Conservation (phyloP, 2,797 vertebrate species). For the Centroberyx gerrardi region DNA sequence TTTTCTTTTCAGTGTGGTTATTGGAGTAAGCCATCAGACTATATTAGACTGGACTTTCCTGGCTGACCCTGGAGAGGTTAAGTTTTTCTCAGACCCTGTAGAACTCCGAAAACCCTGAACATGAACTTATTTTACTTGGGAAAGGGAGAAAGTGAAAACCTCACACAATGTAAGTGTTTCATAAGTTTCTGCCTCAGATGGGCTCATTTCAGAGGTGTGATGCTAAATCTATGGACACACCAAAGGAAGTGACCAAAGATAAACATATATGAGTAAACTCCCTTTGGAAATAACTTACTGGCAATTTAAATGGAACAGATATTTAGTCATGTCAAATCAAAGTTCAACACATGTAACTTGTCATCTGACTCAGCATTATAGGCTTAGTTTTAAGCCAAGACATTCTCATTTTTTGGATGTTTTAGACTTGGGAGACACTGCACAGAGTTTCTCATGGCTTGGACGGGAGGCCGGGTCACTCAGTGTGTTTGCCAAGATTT, state of each 20-base stretch:
- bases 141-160: conserved; percentile 60
- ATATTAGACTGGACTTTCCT: conserved; percentile 76
- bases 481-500: conserved; percentile 50
- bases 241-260: conserved; percentile 41
- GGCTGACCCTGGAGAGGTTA: conserved; percentile 68
- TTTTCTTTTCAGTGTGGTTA: conserved; percentile 61
- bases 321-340: conserved; percentile 55
- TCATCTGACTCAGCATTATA: not conserved
- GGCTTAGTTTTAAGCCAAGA: not conserved
- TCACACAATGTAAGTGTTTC: conserved; percentile 71
- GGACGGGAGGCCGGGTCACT: conserved; percentile 36
- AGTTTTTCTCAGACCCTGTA: conserved; percentile 66
- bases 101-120: conserved; percentile 25
- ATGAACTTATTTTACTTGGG: conserved; percentile 61
- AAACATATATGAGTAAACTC: conserved; percentile 43
- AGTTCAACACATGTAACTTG: conserved; percentile 7
- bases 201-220: conserved; percentile 76
- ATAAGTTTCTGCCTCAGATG: conserved; percentile 66
- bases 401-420: not conserved
- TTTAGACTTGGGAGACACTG: conserved; percentile 15
- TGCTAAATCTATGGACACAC: conserved; percentile 61
- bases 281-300: conserved; percentile 34
- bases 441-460: conserved; percentile 33
- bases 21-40: conserved; percentile 63
- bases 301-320: conserved; percentile 28